Evolutionary conservation across 2,797 vertebrate species (phyloP).

Genomic region (Benthosema pterotum): DNA sequence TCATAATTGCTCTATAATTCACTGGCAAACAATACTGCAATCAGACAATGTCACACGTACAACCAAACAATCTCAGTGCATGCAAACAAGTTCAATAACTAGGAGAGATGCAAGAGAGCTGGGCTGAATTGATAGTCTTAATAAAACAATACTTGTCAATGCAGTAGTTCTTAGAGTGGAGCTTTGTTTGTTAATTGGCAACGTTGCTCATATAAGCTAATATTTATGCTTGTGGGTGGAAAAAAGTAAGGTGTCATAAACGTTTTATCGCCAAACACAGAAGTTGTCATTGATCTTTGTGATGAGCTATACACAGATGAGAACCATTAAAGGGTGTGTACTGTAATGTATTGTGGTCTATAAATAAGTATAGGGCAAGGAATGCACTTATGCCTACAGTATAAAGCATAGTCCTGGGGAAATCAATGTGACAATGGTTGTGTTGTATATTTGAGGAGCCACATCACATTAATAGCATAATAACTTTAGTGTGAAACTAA

Average conservation of each 20-base stretch:
- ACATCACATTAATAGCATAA: no score
- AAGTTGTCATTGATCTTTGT: conserved; percentile 48
- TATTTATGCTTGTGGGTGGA: conserved; percentile 27
- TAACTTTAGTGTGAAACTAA: no score
- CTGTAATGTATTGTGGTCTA: conserved; percentile 2
- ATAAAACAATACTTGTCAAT: conserved; percentile 41
- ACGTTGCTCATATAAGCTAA: neutral
- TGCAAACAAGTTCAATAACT: conserved; percentile 48
- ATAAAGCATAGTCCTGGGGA: conserved; percentile 19
- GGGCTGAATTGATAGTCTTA: conserved; percentile 33
- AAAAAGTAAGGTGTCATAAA: conserved; percentile 29
- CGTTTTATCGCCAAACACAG: conserved; percentile 42
- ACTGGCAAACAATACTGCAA: conserved; percentile 45
- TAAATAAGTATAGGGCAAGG: conserved; percentile 31
- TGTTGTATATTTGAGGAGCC: no score
- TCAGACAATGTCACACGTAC: conserved; percentile 39
- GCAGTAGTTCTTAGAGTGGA: conserved; percentile 6
- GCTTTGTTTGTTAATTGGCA: conserved; percentile 48
- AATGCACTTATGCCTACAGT: conserved; percentile 26
- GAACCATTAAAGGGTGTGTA: conserved; percentile 20
- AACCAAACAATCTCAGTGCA: conserved; percentile 28
- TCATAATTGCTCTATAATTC: conserved; percentile 62
- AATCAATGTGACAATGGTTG: conserved; percentile 3
- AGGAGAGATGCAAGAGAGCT: conserved; percentile 27
- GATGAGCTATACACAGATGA: conserved; percentile 43